Evolutionary conservation across 2,113 vertebrate species (phyloP), one percentile per base, ranked within the genome.

Genomic region (Apteryx mantelli): DNA sequence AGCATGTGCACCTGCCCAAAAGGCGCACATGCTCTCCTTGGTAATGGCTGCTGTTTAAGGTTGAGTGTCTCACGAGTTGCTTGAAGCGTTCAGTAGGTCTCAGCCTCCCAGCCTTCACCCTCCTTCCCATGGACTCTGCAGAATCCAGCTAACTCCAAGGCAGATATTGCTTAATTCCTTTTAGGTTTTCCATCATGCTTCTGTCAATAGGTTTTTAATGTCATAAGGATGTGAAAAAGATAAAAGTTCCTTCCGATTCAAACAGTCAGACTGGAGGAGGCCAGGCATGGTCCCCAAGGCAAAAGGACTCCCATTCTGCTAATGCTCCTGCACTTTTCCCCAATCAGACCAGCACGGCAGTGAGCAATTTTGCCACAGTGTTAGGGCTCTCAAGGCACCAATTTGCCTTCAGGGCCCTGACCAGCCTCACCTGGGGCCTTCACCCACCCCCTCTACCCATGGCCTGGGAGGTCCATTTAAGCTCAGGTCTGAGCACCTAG

Each of bases 1-100:
- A 88, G 71, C 80, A 82, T 0, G 6, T 94, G 61, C 25, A 28
- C 6, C 76, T 83, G 93, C 26, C 44, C 0, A 0, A 83, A 89
- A 79, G 4, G 50, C 69, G 82, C 20, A 17, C 0, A 0, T 73
- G 36, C 40, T n/a, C 10, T 84, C 40, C n/a, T 81, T 61, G 68
- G 32, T 18, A 85, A 73, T 40, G 63, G 38, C 36, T 73, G 36
- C 36, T 38, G 36, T 38, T 94, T 88, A 74, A 58, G 40, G n/a
- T 22, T 86, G 61, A 16, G 30, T 3, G 6, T 61, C 74, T 79
- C 52, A 82, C 0, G 0, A 79, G 32, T n/a, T 79, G 38, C 40
- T 89, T 40, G 60, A 69, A 77, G 75, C 0, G 4, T 11, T 74
- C 42, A 75, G 46, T 30, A 60, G 66, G 64, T 44, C 7, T 48